Evolutionary conservation across 2,888 invertebrate species (phyloP).

Genomic region (Notodonta ziczac): DNA sequence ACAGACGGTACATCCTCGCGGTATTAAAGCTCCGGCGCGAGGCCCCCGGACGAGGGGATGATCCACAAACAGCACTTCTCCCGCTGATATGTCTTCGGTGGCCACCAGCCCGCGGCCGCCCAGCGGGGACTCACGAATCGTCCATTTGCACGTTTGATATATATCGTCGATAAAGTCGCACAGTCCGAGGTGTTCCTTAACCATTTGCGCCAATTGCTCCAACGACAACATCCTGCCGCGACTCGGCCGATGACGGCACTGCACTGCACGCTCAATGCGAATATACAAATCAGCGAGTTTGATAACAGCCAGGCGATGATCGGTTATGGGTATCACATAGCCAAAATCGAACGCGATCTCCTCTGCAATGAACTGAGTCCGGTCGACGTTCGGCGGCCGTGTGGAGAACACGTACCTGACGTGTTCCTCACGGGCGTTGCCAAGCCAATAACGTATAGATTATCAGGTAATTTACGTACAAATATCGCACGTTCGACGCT

Average conservation of each 20-base stretch:
- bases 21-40: constrained; percentile 80
- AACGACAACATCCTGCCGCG: constrained; percentile 81
- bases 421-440: constrained; percentile 64
- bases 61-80: constrained; percentile 90
- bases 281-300: constrained; percentile 71
- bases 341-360: constrained; percentile 67
- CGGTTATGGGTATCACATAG: constrained; percentile 60
- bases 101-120: constrained; percentile 91
- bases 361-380: constrained; percentile 64
- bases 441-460: constrained; percentile 60
- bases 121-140: constrained; percentile 83
- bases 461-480: constrained; percentile 55
- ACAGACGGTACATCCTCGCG: constrained; percentile 88
- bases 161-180: constrained; percentile 51
- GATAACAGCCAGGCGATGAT: constrained; percentile 72
- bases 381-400: constrained; percentile 62
- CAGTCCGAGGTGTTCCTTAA: constrained; percentile 74
- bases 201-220: constrained; percentile 78
- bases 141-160: constrained; percentile 81
- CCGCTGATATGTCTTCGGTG: constrained; percentile 85
- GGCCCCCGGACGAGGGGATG: constrained; percentile 89
- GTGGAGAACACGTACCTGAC: constrained; percentile 60
- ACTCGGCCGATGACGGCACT: constrained; percentile 69
- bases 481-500: constrained; percentile 25
- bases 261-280: constrained; percentile 73